phyloP scores from a whole-genome alignment of 2,888 invertebrate genomes.

The Chloromyia formosa region DNA sequence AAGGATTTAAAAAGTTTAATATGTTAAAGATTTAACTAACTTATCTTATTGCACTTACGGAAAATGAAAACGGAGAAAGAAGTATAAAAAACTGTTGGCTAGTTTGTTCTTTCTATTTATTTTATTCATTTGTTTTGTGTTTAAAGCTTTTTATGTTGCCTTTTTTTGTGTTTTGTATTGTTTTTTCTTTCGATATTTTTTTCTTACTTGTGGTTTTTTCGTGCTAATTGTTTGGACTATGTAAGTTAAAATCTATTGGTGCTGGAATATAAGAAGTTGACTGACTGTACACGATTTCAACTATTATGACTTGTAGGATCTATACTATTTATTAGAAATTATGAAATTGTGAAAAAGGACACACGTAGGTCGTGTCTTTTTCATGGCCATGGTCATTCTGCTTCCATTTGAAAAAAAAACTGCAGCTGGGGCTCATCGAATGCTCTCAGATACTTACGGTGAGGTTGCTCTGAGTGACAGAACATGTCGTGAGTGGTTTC shows the following conservation, averaged over 20 bases:
- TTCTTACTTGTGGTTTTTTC: neutral
- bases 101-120: constrained; percentile 36
- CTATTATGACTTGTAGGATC: too few species aligned
- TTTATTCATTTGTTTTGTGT: constrained; percentile 46
- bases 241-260: neutral
- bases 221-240: neutral
- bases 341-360: too few species aligned
- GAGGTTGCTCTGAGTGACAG: too few species aligned
- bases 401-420: too few species aligned
- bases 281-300: too few species aligned
- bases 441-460: too few species aligned
- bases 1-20: neutral
- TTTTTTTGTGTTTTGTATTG: constrained; percentile 18
- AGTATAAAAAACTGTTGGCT: constrained; percentile 21
- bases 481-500: too few species aligned
- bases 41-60: constrained; percentile 2
- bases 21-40: neutral
- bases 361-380: too few species aligned
- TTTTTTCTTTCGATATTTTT: too few species aligned
- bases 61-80: neutral
- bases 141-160: constrained; percentile 37
- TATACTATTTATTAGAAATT: too few species aligned
- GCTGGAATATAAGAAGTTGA: neutral
- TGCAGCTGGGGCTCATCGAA: too few species aligned
- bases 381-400: too few species aligned